Evolutionary conservation across 2,797 vertebrate species (phyloP).

Genomic region (Oreonectes daqikongensis): DNA sequence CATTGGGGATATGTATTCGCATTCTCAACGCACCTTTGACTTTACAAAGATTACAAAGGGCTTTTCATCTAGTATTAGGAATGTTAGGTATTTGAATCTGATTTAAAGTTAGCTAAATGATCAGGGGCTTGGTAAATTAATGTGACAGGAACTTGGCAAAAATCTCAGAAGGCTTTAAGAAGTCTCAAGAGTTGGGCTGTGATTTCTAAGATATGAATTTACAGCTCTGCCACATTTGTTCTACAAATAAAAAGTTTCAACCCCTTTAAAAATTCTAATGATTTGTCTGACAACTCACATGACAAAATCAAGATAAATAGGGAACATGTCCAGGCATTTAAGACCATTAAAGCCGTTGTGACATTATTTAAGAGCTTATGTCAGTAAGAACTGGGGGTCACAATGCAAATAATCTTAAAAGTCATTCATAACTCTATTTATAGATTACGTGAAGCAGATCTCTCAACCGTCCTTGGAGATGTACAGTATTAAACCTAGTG

Average conservation of each 20-base stretch:
- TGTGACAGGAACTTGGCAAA: slow-evolving; percentile 32
- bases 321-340: too few species aligned
- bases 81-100: slow-evolving; percentile 39
- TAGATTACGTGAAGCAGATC: slow-evolving; percentile 18
- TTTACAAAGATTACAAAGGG: slow-evolving; percentile 16
- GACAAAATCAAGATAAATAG: neutral
- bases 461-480: slow-evolving; percentile 6
- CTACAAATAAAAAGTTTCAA: slow-evolving; percentile 37
- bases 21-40: slow-evolving; percentile 30
- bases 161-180: slow-evolving; percentile 6
- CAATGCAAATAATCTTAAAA: neutral
- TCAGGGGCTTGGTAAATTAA: slow-evolving; percentile 31
- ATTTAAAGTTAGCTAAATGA: slow-evolving; percentile 50
- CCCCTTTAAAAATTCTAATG: slow-evolving; percentile 15
- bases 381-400: neutral
- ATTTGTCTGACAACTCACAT: neutral
- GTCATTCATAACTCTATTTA: neutral
- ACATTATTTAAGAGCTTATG: neutral
- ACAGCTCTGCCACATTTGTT: slow-evolving; percentile 20
- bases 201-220: slow-evolving; percentile 26
- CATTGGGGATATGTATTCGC: neutral
- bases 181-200: slow-evolving; percentile 23
- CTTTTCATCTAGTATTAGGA: slow-evolving; percentile 28
- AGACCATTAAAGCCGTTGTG: too few species aligned
- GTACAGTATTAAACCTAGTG: neutral